Evolutionary conservation across 2,797 vertebrate species (phyloP).

Genomic region (Anguilla obscura): DNA sequence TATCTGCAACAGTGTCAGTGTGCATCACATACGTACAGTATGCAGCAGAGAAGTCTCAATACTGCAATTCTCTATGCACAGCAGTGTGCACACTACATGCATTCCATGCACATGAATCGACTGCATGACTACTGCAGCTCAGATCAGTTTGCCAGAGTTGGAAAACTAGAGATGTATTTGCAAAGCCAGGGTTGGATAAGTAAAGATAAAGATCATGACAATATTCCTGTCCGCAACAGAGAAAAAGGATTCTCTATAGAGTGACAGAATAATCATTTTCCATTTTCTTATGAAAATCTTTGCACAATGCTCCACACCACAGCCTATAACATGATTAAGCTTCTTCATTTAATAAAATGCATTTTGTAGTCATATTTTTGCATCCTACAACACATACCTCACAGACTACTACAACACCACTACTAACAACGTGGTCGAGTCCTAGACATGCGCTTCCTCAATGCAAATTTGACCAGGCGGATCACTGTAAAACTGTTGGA

Average conservation of each 20-base stretch:
- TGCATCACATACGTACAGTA: background rate
- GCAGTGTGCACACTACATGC: background rate
- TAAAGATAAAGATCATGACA: background rate
- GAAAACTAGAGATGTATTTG: background rate
- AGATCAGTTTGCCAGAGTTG: background rate
- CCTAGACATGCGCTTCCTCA: background rate
- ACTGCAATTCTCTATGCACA: background rate
- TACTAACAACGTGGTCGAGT: background rate
- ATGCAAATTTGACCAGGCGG: background rate
- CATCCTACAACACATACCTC: background rate
- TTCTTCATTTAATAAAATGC: background rate
- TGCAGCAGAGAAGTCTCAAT: background rate
- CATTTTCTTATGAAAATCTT: background rate
- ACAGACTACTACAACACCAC: background rate
- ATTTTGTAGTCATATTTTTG: background rate
- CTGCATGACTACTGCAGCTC: background rate
- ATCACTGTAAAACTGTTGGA: background rate
- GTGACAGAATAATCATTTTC: background rate
- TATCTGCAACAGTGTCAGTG: background rate
- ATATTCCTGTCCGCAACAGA: background rate
- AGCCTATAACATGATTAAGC: background rate
- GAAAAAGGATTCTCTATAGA: background rate
- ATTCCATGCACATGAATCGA: background rate
- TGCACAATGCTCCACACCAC: background rate
- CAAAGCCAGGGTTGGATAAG: background rate